Conservation (phyloP, 2,888 invertebrate genomes). For the Ochropleura plecta region DNA sequence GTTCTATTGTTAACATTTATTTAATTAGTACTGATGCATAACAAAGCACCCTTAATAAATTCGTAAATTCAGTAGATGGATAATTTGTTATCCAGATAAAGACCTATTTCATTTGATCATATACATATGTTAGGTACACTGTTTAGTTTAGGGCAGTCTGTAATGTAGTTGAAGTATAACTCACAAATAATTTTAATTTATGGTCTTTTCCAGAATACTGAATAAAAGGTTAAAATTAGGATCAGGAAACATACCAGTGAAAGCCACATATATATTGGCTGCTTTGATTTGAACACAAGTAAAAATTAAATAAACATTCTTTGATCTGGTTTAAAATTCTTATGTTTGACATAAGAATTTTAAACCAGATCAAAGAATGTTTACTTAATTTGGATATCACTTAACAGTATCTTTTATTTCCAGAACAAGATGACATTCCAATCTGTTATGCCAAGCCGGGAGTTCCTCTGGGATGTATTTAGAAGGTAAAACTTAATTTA, state of each 20-base stretch:
- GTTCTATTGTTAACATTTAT: not conserved
- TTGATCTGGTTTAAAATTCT: not conserved
- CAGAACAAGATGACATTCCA: slow-evolving; percentile 86
- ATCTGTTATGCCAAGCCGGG: slow-evolving; percentile 93
- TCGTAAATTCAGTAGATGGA: too few species aligned
- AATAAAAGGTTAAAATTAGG: not conserved
- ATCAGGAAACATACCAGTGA: not conserved
- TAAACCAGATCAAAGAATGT: not conserved
- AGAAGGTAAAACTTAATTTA: slow-evolving; percentile 89
- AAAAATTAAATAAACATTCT: too few species aligned
- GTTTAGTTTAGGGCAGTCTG: not conserved
- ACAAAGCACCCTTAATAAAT: not conserved
- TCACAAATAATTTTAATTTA: not conserved
- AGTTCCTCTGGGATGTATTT: slow-evolving; percentile 95
- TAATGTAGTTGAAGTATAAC: not conserved
- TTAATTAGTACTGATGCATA: not conserved
- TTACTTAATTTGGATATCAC: too few species aligned
- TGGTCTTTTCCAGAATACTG: not conserved
- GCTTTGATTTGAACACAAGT: not conserved
- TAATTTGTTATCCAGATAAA: too few species aligned
- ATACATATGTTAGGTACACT: too few species aligned
- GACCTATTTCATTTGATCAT: too few species aligned
- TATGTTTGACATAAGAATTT: too few species aligned
- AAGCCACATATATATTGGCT: not conserved
- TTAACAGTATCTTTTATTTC: slow-evolving; percentile 10